Evolutionary conservation across 2,888 invertebrate species (phyloP).

Genomic region (Leptura quadrifasciata): DNA sequence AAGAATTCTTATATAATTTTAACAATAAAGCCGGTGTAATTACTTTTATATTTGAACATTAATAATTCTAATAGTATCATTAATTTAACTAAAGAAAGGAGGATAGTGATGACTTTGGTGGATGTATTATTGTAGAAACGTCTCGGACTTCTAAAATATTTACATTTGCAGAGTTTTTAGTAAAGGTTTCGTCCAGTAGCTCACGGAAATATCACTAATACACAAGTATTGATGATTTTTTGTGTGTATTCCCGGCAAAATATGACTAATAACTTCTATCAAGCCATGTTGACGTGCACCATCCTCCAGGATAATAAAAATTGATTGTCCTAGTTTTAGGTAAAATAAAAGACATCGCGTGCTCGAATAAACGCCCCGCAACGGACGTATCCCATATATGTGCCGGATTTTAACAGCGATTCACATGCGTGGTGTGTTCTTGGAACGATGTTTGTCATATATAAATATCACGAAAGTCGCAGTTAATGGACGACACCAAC

Average conservation of each 20-base stretch:
- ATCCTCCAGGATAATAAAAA: conserved; percentile 33
- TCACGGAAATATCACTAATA: too few species aligned
- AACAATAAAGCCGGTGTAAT: too few species aligned
- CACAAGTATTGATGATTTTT: too few species aligned
- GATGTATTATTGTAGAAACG: too few species aligned
- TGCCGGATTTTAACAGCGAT: conserved; percentile 43
- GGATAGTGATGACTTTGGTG: too few species aligned
- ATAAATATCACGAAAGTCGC: not conserved
- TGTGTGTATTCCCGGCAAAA: not conserved
- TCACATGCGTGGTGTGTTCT: conserved; percentile 42
- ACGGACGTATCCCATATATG: not conserved
- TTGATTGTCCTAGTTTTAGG: conserved; percentile 37
- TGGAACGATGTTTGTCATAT: conserved; percentile 43
- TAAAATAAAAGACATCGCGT: conserved; percentile 22
- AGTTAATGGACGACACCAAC: not conserved
- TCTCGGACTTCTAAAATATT: too few species aligned
- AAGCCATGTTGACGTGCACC: conserved; percentile 6
- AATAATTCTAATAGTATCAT: too few species aligned
- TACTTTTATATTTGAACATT: too few species aligned
- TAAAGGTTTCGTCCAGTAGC: too few species aligned
- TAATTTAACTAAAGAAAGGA: too few species aligned
- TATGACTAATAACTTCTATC: conserved; percentile 30
- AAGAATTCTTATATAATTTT: too few species aligned
- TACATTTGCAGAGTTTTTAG: too few species aligned
- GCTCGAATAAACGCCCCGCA: conserved; percentile 1